These are phyloP conservation scores for Agonopterix alstromeriana DNA, from an alignment of 2,888 invertebrate genomes.

Conservation along the genomic window DNA sequence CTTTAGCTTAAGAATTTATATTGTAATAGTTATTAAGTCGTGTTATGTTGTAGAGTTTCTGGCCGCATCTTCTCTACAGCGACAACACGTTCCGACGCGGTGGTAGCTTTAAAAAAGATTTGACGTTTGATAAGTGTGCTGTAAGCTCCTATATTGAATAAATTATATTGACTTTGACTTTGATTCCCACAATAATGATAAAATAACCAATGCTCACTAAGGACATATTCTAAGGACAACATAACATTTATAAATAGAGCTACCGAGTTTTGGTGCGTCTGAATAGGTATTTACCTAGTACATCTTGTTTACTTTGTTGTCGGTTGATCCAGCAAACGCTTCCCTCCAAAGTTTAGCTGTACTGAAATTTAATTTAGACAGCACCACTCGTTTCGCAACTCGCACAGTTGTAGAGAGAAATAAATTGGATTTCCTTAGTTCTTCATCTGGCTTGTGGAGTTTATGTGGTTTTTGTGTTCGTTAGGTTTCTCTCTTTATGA, in stretches of 20 bases:
- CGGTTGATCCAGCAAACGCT: slow-evolving; percentile 14
- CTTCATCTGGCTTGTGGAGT: slow-evolving; percentile 3
- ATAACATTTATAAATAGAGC: not conserved
- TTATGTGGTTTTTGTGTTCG: not conserved
- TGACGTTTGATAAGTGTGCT: too few relatives aligned
- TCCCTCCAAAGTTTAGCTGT: slow-evolving; percentile 9
- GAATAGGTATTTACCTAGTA: not conserved
- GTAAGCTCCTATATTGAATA: too few relatives aligned
- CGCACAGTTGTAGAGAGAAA: slow-evolving; percentile 6
- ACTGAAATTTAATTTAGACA: slow-evolving; percentile 18
- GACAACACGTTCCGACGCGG: too few relatives aligned
- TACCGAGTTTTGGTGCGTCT: not conserved
- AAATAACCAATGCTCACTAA: too few relatives aligned
- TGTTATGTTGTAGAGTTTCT: too few relatives aligned
- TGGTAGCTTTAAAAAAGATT: too few relatives aligned
- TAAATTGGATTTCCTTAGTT: slow-evolving; percentile 9
- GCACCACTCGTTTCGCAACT: slow-evolving; percentile 11
- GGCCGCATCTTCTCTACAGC: too few relatives aligned
- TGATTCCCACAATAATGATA: too few relatives aligned
- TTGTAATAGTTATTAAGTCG: too few relatives aligned
- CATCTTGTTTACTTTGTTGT: slow-evolving; percentile 13
- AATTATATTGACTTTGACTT: too few relatives aligned
- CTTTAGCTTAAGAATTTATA: too few relatives aligned
- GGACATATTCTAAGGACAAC: not conserved
- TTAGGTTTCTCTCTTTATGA: not conserved